Percentiles rank a stretch among this genome's conserved stretches.
phyloP scores from a whole-genome alignment of 1,140 invertebrate genomes.

The Belonocnema kinseyi region DNA sequence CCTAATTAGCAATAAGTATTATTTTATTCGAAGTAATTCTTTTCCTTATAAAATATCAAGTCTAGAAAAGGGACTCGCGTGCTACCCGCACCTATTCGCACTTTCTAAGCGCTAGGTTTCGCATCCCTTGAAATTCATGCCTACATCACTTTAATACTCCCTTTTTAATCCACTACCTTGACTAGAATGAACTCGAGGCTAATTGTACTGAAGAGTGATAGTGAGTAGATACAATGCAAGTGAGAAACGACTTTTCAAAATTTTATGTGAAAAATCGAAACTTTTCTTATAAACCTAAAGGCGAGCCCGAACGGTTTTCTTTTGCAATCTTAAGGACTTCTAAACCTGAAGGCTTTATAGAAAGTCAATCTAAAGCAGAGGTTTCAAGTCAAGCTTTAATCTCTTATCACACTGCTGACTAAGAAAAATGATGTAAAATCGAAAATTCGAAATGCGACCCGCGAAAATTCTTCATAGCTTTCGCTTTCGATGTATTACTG shows the following conservation, averaged over 20 bases:
- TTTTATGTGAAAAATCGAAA: background rate
- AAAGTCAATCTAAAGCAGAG: background rate
- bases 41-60: constrained; percentile 26
- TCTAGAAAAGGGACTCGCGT: constrained; percentile 27
- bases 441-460: background rate
- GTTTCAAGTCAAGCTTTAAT: background rate
- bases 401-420: constrained; percentile 6
- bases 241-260: constrained; percentile 19
- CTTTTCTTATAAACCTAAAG: background rate
- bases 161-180: constrained; percentile 11
- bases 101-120: constrained; percentile 24
- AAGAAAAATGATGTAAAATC: background rate
- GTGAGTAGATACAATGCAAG: constrained; percentile 30
- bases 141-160: background rate
- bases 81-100: constrained; percentile 25
- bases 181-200: constrained; percentile 20
- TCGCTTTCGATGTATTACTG: constrained; percentile 24
- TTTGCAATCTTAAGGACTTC: background rate
- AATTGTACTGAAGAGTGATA: constrained; percentile 1
- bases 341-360: background rate
- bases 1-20: constrained; percentile 9
- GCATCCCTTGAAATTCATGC: constrained; percentile 17
- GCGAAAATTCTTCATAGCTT: constrained; percentile 1
- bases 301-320: background rate
- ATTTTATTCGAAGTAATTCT: constrained; percentile 22